Evolutionary conservation across 2,797 vertebrate genomes (phyloP).

Genomic region (Acanthornis magna): DNA sequence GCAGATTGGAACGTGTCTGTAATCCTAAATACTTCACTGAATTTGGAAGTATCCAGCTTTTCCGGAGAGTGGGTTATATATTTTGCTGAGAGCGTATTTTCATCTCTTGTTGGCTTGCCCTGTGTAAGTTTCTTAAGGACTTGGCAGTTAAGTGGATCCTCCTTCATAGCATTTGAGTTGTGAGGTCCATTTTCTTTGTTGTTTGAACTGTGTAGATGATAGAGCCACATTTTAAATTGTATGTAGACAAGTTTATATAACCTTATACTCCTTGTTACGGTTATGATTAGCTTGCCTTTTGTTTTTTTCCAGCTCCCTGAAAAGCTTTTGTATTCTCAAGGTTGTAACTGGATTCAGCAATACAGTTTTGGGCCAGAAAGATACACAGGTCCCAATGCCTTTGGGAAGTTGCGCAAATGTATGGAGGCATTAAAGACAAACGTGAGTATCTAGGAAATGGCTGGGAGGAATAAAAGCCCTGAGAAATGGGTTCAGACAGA

Average conservation of each 20-base stretch:
- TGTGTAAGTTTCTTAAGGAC: not conserved
- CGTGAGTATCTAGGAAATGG: constrained; percentile 60
- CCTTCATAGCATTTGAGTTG: not conserved
- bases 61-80: not conserved
- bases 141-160: not conserved
- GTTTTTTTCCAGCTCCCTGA: constrained; percentile 75
- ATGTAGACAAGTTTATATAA: not conserved
- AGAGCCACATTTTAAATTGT: not conserved
- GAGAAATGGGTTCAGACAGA: not conserved
- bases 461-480: not conserved
- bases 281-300: not conserved
- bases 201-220: not conserved
- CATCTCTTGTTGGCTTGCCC: not conserved
- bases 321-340: constrained; percentile 83
- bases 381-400: constrained; percentile 78
- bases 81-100: not conserved
- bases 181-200: not conserved
- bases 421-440: constrained; percentile 76
- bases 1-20: not conserved
- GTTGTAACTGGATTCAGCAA: constrained; percentile 84
- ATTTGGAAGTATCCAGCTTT: not conserved
- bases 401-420: constrained; percentile 79
- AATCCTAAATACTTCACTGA: not conserved
- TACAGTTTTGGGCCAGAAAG: constrained; percentile 82
- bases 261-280: not conserved